These are phyloP conservation scores for Steinernema scapterisci DNA, from an alignment of 2,888 invertebrate species.

Conservation along the genomic window DNA sequence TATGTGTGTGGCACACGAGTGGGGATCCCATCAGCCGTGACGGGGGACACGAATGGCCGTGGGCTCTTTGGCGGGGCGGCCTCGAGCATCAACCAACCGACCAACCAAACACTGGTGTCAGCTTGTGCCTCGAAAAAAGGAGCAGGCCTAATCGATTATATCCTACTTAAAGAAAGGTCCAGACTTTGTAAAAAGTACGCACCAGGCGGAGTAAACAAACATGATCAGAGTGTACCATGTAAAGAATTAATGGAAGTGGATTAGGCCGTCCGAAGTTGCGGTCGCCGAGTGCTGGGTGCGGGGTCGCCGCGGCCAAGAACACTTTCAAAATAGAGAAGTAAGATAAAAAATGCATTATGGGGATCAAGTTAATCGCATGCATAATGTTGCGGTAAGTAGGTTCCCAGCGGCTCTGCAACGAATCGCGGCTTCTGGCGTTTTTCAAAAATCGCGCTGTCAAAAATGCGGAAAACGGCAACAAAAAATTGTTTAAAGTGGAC, in stretches of 20 bases:
- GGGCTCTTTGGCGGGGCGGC: slow-evolving; percentile 30
- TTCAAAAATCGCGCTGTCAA: too few species aligned
- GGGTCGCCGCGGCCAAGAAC: neutral
- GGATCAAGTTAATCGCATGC: slow-evolving; percentile 18
- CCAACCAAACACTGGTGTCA: slow-evolving; percentile 25
- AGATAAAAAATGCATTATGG: slow-evolving; percentile 26
- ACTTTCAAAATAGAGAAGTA: neutral
- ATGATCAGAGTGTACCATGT: neutral
- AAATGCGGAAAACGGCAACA: too few species aligned
- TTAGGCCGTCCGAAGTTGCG: too few species aligned
- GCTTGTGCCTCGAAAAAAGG: slow-evolving; percentile 32
- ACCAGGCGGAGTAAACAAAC: neutral
- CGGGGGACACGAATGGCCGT: slow-evolving; percentile 32
- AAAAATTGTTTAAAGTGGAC: too few species aligned
- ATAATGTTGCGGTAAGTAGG: neutral
- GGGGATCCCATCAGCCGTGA: slow-evolving; percentile 30
- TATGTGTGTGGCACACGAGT: slow-evolving; percentile 21
- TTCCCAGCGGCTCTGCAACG: too few species aligned
- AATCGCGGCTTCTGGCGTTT: too few species aligned
- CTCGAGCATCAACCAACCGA: slow-evolving; percentile 24
- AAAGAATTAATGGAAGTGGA: neutral
- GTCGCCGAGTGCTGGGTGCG: too few species aligned
- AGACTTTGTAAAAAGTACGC: neutral
- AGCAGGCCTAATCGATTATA: slow-evolving; percentile 33
- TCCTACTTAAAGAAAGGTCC: slow-evolving; percentile 21